Base-by-base conservation (phyloP, 2,888 invertebrate genomes). In the Prosapia bicincta region DNA sequence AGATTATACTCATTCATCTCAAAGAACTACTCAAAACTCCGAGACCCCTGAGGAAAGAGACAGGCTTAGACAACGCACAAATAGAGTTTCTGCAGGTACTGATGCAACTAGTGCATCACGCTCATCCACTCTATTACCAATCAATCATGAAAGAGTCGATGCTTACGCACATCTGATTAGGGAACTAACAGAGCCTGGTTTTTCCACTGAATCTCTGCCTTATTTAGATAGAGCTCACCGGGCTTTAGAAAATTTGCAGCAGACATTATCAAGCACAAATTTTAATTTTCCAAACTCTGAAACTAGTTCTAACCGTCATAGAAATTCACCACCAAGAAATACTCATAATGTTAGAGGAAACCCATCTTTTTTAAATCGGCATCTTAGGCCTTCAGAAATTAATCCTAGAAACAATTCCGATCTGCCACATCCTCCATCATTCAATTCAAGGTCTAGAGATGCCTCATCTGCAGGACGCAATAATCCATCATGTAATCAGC, bases 101-200 rank as follows among this genome's bases (percentile, higher is more conserved):
- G 78, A 80, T 71, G 80, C 79, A 72, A 78, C 77, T 25, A 80
- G 76, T 72, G 79, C 80, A 9, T 80, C 79, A 23, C 78, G 74
- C 69, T 80, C 80, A 10, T 79, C 79, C 10, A 78, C 80, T 13
- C 78, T 76, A 26, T 77, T 79, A n/a, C n/a, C n/a, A n/a, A n/a
- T n/a, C n/a, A n/a, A n/a, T n/a, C n/a, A n/a, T n/a, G n/a, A n/a
- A n/a, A n/a, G n/a, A n/a, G n/a, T n/a, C n/a, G n/a, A n/a, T n/a
- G n/a, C n/a, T n/a, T n/a, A n/a, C n/a, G n/a, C n/a, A n/a, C n/a
- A n/a, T n/a, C n/a, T n/a, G n/a, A n/a, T n/a, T n/a, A n/a, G n/a
- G n/a, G n/a, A n/a, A n/a, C n/a, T n/a, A n/a, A n/a, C n/a, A n/a
- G n/a, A n/a, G n/a, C n/a, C n/a, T n/a, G n/a, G n/a, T n/a, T n/a